Conservation (phyloP, 2,797 vertebrate genomes). For the Pempheris klunzingeri region DNA sequence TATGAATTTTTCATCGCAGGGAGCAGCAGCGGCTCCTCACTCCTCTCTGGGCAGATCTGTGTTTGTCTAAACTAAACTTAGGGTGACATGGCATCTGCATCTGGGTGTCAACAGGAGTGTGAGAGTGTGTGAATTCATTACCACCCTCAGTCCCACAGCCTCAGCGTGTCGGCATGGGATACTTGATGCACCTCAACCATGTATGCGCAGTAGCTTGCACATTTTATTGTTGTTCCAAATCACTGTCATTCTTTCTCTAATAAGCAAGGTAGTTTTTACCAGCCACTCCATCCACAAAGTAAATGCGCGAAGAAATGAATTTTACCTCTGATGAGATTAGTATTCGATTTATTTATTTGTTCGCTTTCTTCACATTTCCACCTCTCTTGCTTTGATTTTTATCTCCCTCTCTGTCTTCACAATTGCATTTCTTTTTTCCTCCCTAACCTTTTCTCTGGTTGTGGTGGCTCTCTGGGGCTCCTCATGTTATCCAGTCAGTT, state of each 20-base stretch:
- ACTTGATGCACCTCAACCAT: conserved; percentile 39
- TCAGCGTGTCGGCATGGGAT: conserved; percentile 77
- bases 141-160: conserved; percentile 83
- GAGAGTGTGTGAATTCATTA: conserved; percentile 90
- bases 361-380: conserved; percentile 20
- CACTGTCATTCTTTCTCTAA: conserved; percentile 14
- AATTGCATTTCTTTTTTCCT: conserved; percentile 41
- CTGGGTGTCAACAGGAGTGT: conserved; percentile 84
- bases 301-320: conserved; percentile 26
- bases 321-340: conserved; percentile 13
- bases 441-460: conserved; percentile 52
- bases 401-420: conserved; percentile 41
- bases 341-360: conserved; percentile 17
- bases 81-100: conserved; percentile 90
- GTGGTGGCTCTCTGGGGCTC: conserved; percentile 67
- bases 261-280: not conserved
- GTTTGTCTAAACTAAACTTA: conserved; percentile 95
- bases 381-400: conserved; percentile 37
- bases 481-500: conserved; percentile 80
- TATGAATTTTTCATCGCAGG: conserved; percentile 95
- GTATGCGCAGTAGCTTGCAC: conserved; percentile 9
- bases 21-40: conserved; percentile 80
- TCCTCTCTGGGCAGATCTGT: conserved; percentile 81
- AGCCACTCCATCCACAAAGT: conserved; percentile 22
- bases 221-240: conserved; percentile 35